Percentiles rank a stretch among this genome's conserved stretches.
These are phyloP conservation scores for Maniola hyperantus DNA, from an alignment of 2,888 invertebrate genomes.

Conservation along the genomic window DNA sequence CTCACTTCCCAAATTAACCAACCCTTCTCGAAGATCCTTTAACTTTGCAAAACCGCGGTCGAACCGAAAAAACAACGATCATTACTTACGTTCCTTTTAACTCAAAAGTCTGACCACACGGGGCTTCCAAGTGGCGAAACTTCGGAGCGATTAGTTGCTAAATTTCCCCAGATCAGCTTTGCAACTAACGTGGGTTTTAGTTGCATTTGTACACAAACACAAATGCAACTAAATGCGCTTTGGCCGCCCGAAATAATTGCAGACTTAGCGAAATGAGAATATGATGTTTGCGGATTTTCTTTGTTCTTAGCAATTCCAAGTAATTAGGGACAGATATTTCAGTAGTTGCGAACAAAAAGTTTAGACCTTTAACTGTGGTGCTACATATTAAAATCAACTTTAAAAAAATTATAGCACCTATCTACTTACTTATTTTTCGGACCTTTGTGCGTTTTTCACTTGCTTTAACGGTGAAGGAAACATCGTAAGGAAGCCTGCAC, in stretches of 20 bases:
- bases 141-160: slow-evolving; percentile 49
- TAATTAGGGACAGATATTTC: not conserved
- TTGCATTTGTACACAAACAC: slow-evolving; percentile 27
- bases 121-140: slow-evolving; percentile 40
- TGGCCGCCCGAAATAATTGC: slow-evolving; percentile 30
- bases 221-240: slow-evolving; percentile 16
- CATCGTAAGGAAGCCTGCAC: too few species aligned
- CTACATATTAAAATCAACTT: too few species aligned
- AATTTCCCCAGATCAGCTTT: slow-evolving; percentile 44
- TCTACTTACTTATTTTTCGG: too few species aligned
- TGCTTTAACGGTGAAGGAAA: too few species aligned
- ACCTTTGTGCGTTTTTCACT: too few species aligned
- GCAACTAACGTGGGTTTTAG: slow-evolving; percentile 32
- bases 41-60: slow-evolving; percentile 37
- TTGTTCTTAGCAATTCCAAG: not conserved
- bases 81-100: slow-evolving; percentile 38
- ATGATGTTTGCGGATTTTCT: slow-evolving; percentile 4
- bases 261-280: slow-evolving; percentile 2
- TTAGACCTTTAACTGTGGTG: not conserved
- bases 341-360: not conserved
- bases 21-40: slow-evolving; percentile 36
- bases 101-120: slow-evolving; percentile 39
- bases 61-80: slow-evolving; percentile 39
- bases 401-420: too few species aligned
- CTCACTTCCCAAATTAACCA: slow-evolving; percentile 36